Evolutionary conservation across 1,140 invertebrate species (phyloP).

Genomic region (Saccostrea cuccullata): DNA sequence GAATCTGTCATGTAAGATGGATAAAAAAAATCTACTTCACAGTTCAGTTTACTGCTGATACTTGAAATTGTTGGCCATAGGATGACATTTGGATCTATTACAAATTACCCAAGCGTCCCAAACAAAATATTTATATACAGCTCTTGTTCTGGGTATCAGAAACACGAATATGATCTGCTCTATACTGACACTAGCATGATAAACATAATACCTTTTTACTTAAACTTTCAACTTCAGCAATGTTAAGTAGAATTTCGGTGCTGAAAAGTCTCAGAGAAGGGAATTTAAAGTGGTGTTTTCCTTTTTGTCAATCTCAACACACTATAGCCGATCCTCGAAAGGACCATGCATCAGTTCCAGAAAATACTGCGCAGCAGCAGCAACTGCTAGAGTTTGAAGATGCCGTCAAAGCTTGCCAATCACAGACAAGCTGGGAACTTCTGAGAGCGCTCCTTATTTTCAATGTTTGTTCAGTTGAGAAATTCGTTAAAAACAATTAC

Average conservation of each 20-base stretch:
- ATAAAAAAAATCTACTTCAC: too few relatives aligned
- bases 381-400: constrained; percentile 83
- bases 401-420: constrained; percentile 81
- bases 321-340: not conserved
- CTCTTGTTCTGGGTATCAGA: not conserved
- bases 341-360: not conserved
- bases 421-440: constrained; percentile 95
- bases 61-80: too few relatives aligned
- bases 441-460: constrained; percentile 95
- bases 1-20: too few relatives aligned
- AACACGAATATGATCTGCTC: not conserved
- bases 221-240: not conserved
- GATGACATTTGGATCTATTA: too few relatives aligned
- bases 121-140: not conserved
- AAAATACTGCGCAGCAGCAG: not conserved
- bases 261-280: not conserved
- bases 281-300: not conserved
- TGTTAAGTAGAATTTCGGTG: not conserved
- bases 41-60: too few relatives aligned
- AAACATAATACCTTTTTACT: not conserved
- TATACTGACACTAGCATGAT: not conserved
- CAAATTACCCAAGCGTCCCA: not conserved
- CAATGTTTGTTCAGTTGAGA: constrained; percentile 92
- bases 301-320: not conserved
- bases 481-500: constrained; percentile 95